Evolutionary conservation across 2,797 vertebrate species (phyloP).

Genomic region (Ptychobarbus kaznakovi): DNA sequence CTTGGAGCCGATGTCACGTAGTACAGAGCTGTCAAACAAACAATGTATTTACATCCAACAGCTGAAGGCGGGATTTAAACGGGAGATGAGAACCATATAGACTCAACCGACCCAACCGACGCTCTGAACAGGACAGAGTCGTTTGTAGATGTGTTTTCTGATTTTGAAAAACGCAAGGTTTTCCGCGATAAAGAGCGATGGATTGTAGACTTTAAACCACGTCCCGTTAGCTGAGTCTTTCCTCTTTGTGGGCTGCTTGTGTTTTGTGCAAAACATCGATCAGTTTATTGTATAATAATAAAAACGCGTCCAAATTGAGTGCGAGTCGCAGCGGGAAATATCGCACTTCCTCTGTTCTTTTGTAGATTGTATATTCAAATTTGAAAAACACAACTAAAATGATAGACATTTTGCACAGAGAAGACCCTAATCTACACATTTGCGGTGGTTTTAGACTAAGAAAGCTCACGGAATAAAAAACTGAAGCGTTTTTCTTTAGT

Average conservation of each 20-base stretch:
- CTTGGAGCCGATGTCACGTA: constrained; percentile 26
- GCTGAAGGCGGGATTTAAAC: constrained; percentile 64
- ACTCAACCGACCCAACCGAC: constrained; percentile 61
- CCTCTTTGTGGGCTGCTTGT: neutral
- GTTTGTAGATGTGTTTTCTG: constrained; percentile 67
- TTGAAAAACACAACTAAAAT: neutral
- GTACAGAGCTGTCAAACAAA: constrained; percentile 35
- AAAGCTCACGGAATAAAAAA: neutral
- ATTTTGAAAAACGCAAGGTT: constrained; percentile 55
- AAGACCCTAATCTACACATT: constrained; percentile 54
- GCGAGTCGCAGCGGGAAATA: constrained; percentile 27
- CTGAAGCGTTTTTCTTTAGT: constrained; percentile 52
- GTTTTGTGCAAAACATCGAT: constrained; percentile 11
- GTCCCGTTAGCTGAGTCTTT: constrained; percentile 35
- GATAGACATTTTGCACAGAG: constrained; percentile 13
- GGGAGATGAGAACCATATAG: constrained; percentile 68
- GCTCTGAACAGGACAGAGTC: constrained; percentile 53
- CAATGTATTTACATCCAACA: constrained; percentile 53
- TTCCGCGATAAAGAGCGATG: constrained; percentile 3
- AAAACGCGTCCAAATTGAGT: constrained; percentile 59
- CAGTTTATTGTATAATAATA: constrained; percentile 49
- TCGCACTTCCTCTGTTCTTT: constrained; percentile 62
- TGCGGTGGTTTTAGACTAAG: constrained; percentile 2
- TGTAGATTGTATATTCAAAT: constrained; percentile 58
- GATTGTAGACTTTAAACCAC: neutral